Conservation (phyloP, 2,797 vertebrate species). For the Leuciscus waleckii region DNA sequence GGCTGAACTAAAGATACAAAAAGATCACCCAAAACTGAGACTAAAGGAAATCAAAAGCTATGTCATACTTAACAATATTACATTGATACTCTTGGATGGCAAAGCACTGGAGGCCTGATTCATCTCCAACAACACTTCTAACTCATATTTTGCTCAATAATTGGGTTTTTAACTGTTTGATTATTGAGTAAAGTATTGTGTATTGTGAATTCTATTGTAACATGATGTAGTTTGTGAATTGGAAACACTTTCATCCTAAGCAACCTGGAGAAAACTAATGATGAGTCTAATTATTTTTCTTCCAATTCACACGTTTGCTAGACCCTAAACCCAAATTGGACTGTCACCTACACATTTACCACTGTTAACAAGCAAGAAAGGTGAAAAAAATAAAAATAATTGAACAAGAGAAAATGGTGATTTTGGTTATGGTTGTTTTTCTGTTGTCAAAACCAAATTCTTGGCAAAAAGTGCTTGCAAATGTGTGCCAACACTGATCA, state of each 20-base stretch:
- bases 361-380: not conserved
- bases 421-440: not conserved
- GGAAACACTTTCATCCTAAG: not conserved
- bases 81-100: not conserved
- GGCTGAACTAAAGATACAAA: constrained; percentile 86
- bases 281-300: fast-evolving
- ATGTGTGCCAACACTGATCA: not conserved
- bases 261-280: not conserved
- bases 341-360: not conserved
- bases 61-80: not conserved
- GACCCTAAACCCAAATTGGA: not conserved
- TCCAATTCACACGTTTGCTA: not conserved
- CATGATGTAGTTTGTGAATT: not conserved
- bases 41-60: not conserved
- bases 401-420: not conserved
- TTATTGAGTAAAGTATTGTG: not conserved
- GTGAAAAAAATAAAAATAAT: not conserved
- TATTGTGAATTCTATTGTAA: not conserved
- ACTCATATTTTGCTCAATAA: not conserved
- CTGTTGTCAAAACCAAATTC: not conserved
- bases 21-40: constrained; percentile 25
- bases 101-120: not conserved
- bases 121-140: not conserved
- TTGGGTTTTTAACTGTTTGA: not conserved
- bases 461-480: not conserved